Base-by-base conservation (phyloP, 2,888 invertebrate genomes). In the Apomyelois bistriatella region DNA sequence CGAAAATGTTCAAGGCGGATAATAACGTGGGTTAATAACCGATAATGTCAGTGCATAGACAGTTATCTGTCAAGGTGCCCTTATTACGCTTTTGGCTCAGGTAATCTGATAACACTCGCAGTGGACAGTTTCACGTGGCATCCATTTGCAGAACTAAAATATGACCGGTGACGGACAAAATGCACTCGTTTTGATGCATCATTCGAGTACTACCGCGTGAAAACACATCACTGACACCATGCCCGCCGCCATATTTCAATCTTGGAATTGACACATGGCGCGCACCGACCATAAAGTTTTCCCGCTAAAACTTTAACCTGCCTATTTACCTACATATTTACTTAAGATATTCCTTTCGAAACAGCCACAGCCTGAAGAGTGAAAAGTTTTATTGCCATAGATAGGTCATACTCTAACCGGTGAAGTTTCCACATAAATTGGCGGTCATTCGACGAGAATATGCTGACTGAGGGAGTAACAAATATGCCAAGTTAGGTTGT, bases 141-240 rank as follows among this genome's bases (percentile, higher is more conserved):
- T 64, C 65, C 65, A 65, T 65, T 65, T 62, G 60, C 58, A 63
- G 22, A 22, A 57, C 61, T 68, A 68, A 75, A 69, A 74, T 73
- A 70, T 65, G 71, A 69, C 62, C 64, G 65, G 63, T 68, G 17
- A 43, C 52, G 48, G 49, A 43, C 30, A 62, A 66, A 65, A 76
- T 73, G 68, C 72, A 65, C 65, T 66, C 66, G 65, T 59, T 69
- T 70, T 72, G 68, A 75, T 75, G 91, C 76, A 74, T 73, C 76
- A 76, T 72, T 68, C 64, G 64, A 60, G 7, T 16, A 66, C 41
- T 12, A n/a, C n/a, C n/a, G 68, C 67, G 90, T 91, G 92, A 92
- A 92, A 93, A 92, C 92, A 91, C 92, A 93, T 92, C 93, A 92
- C 92, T 92, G 86, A 64, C 66, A 61, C 58, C 72, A 71, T 74